phyloP scores from a whole-genome alignment of 1,140 invertebrate genomes.

The Oreohelix idahoensis region DNA sequence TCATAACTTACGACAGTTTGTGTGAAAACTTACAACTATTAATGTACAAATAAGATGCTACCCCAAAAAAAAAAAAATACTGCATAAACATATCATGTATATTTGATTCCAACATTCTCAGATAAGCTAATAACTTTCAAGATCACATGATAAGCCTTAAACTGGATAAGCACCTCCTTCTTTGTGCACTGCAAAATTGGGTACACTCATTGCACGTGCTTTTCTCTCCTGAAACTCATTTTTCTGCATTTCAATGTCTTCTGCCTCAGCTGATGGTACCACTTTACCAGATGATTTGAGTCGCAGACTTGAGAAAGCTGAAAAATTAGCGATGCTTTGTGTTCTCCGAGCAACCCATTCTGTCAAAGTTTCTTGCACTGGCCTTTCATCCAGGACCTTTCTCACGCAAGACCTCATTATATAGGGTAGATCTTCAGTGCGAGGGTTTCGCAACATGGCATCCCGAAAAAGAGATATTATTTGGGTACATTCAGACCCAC shows the following conservation, averaged over 20 bases:
- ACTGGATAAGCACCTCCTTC: constrained; percentile 25
- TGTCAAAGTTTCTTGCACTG: constrained; percentile 22
- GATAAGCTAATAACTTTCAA: too few relatives aligned
- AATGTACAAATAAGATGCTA: too few relatives aligned
- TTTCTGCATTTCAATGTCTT: constrained; percentile 41
- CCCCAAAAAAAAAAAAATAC: too few relatives aligned
- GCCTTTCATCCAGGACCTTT: constrained; percentile 30
- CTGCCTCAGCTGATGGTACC: constrained; percentile 31
- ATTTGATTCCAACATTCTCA: too few relatives aligned
- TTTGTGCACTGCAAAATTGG: constrained; percentile 6
- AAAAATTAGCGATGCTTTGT: constrained; percentile 16
- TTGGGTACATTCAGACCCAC: constrained; percentile 57
- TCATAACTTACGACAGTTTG: too few relatives aligned
- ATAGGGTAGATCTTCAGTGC: constrained; percentile 55
- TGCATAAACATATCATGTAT: too few relatives aligned
- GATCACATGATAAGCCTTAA: too few relatives aligned
- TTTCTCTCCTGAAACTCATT: constrained; percentile 15
- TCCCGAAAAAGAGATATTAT: constrained; percentile 66
- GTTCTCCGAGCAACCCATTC: constrained; percentile 32
- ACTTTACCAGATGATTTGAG: constrained; percentile 27
- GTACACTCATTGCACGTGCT: constrained; percentile 18
- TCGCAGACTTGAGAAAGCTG: not conserved
- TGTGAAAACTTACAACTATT: too few relatives aligned
- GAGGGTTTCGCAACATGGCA: constrained; percentile 56
- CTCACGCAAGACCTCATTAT: constrained; percentile 61